These are phyloP conservation scores for Belonocnema kinseyi DNA, from an alignment of 1,140 invertebrate genomes.

Conservation along the genomic window DNA sequence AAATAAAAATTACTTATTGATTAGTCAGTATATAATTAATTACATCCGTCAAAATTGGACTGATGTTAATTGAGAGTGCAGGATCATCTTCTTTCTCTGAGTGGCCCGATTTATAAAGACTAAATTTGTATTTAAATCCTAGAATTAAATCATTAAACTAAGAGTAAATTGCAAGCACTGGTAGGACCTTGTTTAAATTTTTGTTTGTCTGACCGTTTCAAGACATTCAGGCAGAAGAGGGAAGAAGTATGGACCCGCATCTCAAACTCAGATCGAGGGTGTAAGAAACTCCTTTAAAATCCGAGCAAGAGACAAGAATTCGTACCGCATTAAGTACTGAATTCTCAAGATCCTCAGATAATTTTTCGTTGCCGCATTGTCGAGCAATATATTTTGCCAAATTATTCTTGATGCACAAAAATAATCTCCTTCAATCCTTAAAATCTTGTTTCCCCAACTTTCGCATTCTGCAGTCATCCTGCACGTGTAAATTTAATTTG, in stretches of 20 bases:
- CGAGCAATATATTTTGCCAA: slow-evolving; percentile 14
- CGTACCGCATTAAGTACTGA: slow-evolving; percentile 1
- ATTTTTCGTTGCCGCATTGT: slow-evolving; percentile 9
- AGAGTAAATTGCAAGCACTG: not conserved
- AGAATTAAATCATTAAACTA: not conserved
- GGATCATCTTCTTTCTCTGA: too few relatives aligned
- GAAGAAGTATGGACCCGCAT: slow-evolving; percentile 49
- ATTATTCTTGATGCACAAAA: slow-evolving; percentile 27
- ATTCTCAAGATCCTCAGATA: slow-evolving; percentile 17
- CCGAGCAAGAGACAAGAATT: slow-evolving; percentile 29
- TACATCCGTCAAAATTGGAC: too few relatives aligned
- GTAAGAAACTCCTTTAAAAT: slow-evolving; percentile 23
- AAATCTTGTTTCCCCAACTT: not conserved
- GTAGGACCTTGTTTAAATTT: not conserved
- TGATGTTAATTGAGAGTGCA: too few relatives aligned
- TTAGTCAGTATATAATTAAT: too few relatives aligned
- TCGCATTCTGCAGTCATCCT: not conserved
- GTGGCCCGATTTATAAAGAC: too few relatives aligned
- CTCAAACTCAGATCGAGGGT: slow-evolving; percentile 28
- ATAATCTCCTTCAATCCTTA: not conserved
- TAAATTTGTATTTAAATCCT: too few relatives aligned
- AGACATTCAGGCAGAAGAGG: not conserved
- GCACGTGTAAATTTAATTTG: slow-evolving; percentile 12
- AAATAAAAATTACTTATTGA: too few relatives aligned
- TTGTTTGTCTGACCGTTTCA: not conserved